phyloP scores from a whole-genome alignment of 2,797 vertebrate species.

The Sebastes nivosus region DNA sequence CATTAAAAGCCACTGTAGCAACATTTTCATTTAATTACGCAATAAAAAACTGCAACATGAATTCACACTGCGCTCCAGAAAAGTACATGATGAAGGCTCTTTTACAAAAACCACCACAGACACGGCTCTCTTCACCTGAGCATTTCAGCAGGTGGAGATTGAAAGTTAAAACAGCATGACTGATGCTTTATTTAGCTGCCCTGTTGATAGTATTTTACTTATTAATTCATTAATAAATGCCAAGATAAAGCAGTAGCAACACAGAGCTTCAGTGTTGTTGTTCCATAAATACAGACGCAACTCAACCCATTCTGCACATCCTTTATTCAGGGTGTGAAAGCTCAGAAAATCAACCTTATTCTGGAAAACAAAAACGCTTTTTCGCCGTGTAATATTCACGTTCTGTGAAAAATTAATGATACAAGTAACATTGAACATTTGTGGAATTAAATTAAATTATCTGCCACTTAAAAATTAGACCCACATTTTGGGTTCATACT shows the following conservation, averaged over 20 bases:
- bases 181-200: not conserved
- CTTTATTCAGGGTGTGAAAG: no score
- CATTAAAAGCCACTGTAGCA: not conserved
- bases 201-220: not conserved
- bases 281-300: no score
- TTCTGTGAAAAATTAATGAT: no score
- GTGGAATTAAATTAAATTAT: not conserved
- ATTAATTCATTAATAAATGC: not conserved
- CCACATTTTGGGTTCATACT: no score
- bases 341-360: no score
- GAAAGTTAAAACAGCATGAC: no score
- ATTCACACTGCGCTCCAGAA: not conserved
- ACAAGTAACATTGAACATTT: not conserved
- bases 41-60: not conserved
- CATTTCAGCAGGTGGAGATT: no score
- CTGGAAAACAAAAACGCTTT: no score
- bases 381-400: no score
- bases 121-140: not conserved
- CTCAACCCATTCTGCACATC: rapidly evolving
- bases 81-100: not conserved
- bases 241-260: not conserved
- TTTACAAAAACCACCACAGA: not conserved
- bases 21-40: not conserved
- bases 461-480: no score
- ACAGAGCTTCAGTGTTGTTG: no score